These are phyloP conservation scores for Macrosiphum euphorbiae DNA, from an alignment of 2,888 invertebrate species.

Conservation along the genomic window DNA sequence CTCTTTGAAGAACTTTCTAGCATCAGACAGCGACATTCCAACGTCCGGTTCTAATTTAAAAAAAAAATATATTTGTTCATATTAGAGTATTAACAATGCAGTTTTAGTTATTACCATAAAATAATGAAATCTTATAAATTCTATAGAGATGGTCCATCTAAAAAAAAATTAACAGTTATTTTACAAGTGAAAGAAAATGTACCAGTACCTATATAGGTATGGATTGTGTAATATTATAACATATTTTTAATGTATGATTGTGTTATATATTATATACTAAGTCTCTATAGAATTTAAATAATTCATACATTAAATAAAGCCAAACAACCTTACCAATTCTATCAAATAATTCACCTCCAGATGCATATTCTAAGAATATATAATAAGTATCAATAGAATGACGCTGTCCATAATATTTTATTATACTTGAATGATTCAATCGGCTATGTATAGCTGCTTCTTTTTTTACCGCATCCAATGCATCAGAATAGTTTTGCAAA, in stretches of 20 bases:
- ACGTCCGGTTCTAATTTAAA: slow-evolving; percentile 86
- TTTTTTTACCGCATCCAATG: slow-evolving; percentile 80
- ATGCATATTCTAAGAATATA: slow-evolving; percentile 96
- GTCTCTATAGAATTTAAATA: background rate
- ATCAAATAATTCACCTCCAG: slow-evolving; percentile 98
- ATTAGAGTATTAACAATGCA: background rate
- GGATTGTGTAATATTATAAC: background rate
- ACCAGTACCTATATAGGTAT: background rate
- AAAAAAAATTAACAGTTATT: background rate
- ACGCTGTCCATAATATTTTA: slow-evolving; percentile 89
- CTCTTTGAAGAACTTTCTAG: slow-evolving; percentile 90
- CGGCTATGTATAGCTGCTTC: slow-evolving; percentile 91
- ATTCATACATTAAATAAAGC: background rate
- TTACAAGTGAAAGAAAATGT: background rate
- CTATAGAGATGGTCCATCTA: background rate
- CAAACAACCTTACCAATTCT: slow-evolving; percentile 81
- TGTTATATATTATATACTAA: too few relatives aligned
- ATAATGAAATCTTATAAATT: background rate
- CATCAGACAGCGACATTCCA: slow-evolving; percentile 85
- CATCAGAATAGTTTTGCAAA: slow-evolving; percentile 78
- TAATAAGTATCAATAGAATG: slow-evolving; percentile 84
- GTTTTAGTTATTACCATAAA: background rate
- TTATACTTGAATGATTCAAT: slow-evolving; percentile 86
- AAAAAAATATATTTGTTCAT: slow-evolving; percentile 56
- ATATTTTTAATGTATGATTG: background rate